Evolutionary conservation across 2,113 vertebrate genomes (phyloP).

Genomic region (Gallinago media): DNA sequence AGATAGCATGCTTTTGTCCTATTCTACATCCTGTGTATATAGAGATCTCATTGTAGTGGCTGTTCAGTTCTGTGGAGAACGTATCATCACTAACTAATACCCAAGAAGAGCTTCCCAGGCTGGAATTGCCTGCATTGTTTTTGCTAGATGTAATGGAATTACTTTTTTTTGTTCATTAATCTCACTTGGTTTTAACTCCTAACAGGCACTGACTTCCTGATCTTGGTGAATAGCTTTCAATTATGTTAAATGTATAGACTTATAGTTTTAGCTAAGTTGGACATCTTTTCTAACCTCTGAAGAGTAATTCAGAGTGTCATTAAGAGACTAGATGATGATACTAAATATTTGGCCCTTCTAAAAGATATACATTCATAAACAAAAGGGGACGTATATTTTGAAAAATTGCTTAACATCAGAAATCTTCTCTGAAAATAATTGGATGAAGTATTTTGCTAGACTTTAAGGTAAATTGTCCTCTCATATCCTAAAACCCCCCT

Average conservation of each 20-base stretch:
- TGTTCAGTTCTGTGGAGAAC: background rate
- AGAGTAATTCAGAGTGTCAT: background rate
- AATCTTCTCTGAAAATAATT: background rate
- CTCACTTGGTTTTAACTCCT: constrained; percentile 18
- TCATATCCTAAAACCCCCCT: accelerated
- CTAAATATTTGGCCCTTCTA: background rate
- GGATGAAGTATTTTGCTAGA: background rate
- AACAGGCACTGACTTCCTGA: background rate
- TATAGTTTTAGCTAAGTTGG: background rate
- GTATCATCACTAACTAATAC: background rate
- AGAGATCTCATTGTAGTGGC: background rate
- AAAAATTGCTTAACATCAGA: background rate
- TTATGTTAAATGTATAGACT: background rate
- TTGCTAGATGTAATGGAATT: background rate
- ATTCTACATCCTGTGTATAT: background rate
- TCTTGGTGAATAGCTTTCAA: background rate
- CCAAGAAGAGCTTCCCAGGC: background rate
- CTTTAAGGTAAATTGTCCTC: background rate
- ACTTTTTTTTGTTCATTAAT: constrained; percentile 8
- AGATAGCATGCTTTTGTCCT: constrained; percentile 26
- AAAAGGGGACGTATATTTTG: background rate
- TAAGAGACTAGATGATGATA: background rate
- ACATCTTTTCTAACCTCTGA: background rate
- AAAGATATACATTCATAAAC: background rate
- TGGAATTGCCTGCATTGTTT: constrained; percentile 24